Evolutionary conservation across 2,113 vertebrate species (phyloP).

Genomic region (Phaethornis superciliosus): DNA sequence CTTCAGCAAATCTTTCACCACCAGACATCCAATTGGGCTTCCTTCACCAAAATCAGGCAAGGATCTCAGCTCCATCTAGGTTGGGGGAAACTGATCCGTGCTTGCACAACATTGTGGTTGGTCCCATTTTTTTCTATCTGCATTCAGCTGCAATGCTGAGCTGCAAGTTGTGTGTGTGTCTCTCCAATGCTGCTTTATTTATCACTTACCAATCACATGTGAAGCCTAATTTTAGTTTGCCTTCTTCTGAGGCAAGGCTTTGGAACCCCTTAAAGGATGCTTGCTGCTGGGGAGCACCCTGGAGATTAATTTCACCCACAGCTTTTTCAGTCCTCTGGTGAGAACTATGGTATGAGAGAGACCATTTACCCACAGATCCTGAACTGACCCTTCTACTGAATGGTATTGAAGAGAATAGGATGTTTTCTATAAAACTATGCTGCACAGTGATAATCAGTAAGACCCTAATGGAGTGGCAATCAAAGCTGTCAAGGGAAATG

Average conservation of each 20-base stretch:
- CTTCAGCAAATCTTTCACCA: neutral
- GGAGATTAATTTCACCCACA: neutral
- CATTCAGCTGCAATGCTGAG: neutral
- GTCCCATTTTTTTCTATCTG: neutral
- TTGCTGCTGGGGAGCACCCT: neutral
- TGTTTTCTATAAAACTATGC: neutral
- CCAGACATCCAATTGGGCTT: neutral
- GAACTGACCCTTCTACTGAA: neutral
- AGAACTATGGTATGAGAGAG: rapidly evolving
- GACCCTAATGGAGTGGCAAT: neutral
- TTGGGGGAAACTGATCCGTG: neutral
- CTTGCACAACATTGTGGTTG: neutral
- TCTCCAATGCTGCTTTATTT: neutral
- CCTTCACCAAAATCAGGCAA: neutral
- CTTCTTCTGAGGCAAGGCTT: neutral
- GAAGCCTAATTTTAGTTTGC: neutral
- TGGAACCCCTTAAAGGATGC: neutral
- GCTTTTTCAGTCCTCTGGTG: neutral
- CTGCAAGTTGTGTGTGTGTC: rapidly evolving
- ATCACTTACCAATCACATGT: neutral
- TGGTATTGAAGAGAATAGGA: neutral
- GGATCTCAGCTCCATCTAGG: neutral
- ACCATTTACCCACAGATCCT: neutral
- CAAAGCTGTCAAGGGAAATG: slow-evolving; percentile 26
- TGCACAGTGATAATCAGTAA: neutral